Evolutionary conservation across 2,888 invertebrate species (phyloP).

Genomic region (Acleris laterana): DNA sequence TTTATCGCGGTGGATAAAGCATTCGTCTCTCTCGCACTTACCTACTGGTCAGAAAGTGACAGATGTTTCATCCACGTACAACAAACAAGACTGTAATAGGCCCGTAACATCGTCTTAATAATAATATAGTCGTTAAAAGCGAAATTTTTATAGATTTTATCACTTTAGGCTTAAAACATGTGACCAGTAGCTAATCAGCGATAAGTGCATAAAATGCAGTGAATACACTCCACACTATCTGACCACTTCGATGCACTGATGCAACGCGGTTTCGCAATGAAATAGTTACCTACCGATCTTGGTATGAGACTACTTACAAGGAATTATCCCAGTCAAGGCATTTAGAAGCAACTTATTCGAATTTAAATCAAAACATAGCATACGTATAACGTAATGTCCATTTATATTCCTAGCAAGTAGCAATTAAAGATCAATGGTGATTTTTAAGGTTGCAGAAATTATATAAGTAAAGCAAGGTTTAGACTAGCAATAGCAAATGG

Average conservation of each 20-base stretch:
- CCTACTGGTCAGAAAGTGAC: too few relatives aligned
- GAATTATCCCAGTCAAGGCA: conserved; percentile 23
- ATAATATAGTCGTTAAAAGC: background rate
- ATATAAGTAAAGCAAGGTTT: too few relatives aligned
- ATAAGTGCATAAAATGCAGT: conserved; percentile 58
- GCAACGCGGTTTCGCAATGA: conserved; percentile 32
- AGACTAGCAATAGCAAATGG: too few relatives aligned
- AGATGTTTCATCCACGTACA: too few relatives aligned
- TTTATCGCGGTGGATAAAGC: too few relatives aligned
- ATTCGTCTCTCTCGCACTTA: too few relatives aligned
- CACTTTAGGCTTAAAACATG: conserved; percentile 12
- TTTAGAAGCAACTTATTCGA: conserved; percentile 10
- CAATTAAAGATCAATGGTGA: too few relatives aligned
- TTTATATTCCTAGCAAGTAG: background rate
- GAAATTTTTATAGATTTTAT: background rate
- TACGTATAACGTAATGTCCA: background rate
- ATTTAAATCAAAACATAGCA: background rate
- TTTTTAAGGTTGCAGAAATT: too few relatives aligned
- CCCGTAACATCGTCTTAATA: too few relatives aligned
- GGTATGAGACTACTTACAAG: conserved; percentile 24
- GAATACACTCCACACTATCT: conserved; percentile 43
- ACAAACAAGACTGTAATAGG: too few relatives aligned
- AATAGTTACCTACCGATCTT: conserved; percentile 26
- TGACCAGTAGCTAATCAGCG: conserved; percentile 46
- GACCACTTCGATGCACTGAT: conserved; percentile 33